These are phyloP conservation scores for Phaedon cochleariae DNA, from an alignment of 2,888 invertebrate species.

Conservation along the genomic window DNA sequence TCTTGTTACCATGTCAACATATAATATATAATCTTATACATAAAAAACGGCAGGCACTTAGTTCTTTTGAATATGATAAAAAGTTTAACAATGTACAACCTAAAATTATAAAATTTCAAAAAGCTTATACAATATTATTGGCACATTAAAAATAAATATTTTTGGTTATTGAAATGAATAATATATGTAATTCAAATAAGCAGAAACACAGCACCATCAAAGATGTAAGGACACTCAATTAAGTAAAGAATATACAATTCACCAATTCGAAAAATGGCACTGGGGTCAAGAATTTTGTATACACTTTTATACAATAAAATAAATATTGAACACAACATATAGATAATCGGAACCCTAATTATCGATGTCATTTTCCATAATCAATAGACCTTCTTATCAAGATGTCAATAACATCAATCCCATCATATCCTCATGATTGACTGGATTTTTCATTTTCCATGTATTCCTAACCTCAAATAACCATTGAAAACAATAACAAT, in stretches of 20 bases:
- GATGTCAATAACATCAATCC: too few relatives aligned
- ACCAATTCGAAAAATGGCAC: constrained; percentile 8
- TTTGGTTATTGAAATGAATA: constrained; percentile 50
- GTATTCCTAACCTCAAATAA: too few relatives aligned
- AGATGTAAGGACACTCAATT: constrained; percentile 50
- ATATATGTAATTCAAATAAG: constrained; percentile 33
- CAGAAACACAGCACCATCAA: constrained; percentile 51
- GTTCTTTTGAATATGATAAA: constrained; percentile 20
- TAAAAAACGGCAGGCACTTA: constrained; percentile 30
- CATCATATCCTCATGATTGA: too few relatives aligned
- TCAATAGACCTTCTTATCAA: too few relatives aligned
- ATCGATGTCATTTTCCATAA: too few relatives aligned
- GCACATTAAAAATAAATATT: constrained; percentile 46
- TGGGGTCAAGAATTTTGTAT: constrained; percentile 3
- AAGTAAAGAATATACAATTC: constrained; percentile 28
- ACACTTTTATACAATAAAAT: not conserved
- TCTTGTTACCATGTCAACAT: constrained; percentile 33
- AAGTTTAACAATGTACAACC: constrained; percentile 27
- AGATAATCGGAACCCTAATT: too few relatives aligned
- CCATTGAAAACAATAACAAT: too few relatives aligned
- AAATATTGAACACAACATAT: not conserved
- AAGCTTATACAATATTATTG: constrained; percentile 49
- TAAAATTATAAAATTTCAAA: constrained; percentile 29
- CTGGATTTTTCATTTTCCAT: too few relatives aligned
- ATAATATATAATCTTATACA: constrained; percentile 23